Conservation (phyloP, 2,888 invertebrate genomes). For the Brachypalpus laphriformis region DNA sequence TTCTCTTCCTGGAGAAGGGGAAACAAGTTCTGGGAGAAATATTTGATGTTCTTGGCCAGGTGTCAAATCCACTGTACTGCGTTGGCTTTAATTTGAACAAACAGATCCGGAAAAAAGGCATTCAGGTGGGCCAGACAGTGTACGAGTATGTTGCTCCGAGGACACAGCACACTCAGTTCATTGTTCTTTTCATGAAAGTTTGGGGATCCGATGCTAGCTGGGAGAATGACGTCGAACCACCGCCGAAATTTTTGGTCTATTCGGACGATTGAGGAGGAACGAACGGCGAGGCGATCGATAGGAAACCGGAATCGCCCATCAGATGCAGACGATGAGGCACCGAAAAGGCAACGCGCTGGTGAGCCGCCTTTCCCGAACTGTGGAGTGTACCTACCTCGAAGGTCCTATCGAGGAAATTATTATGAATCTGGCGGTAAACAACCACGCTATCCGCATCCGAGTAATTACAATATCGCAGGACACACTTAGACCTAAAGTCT, state of each 20-base stretch:
- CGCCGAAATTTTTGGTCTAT: constrained; percentile 88
- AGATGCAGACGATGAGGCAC: constrained; percentile 50
- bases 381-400: background rate
- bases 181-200: constrained; percentile 89
- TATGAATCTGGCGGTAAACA: constrained; percentile 6
- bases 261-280: constrained; percentile 96
- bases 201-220: constrained; percentile 96
- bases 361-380: background rate
- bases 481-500: too few relatives aligned
- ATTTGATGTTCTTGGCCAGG: constrained; percentile 96
- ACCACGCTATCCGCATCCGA: constrained; percentile 17
- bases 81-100: constrained; percentile 93
- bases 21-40: constrained; percentile 88
- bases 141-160: constrained; percentile 94
- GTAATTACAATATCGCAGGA: constrained; percentile 78
- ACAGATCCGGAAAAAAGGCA: constrained; percentile 88
- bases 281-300: constrained; percentile 82
- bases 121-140: constrained; percentile 88
- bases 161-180: constrained; percentile 89
- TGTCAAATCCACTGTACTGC: constrained; percentile 92
- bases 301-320: constrained; percentile 79
- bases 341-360: constrained; percentile 42
- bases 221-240: constrained; percentile 92
- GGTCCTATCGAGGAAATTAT: constrained; percentile 50
- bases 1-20: constrained; percentile 92